phyloP scores from a whole-genome alignment of 1,140 invertebrate species.

The Acromyrmex charruanus region DNA sequence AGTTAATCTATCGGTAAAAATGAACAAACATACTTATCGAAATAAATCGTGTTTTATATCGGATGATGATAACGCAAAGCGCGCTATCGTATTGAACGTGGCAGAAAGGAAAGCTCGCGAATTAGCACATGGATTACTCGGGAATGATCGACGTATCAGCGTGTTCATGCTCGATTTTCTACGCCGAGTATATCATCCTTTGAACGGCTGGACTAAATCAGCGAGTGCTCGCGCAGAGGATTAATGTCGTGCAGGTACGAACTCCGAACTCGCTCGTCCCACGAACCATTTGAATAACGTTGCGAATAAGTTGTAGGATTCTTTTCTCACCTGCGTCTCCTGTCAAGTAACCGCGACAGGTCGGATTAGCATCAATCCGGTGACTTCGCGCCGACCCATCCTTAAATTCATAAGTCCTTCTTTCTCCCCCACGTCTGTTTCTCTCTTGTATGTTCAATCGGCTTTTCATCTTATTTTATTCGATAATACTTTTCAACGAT shows the following conservation, averaged over 20 bases:
- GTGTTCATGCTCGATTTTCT: conserved; percentile 34
- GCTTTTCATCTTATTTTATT: conserved; percentile 33
- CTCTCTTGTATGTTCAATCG: neutral
- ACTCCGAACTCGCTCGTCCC: conserved; percentile 62
- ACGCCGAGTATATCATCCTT: conserved; percentile 22
- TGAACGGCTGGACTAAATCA: conserved; percentile 35
- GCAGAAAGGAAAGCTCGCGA: conserved; percentile 3
- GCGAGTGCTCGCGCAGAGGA: conserved; percentile 64
- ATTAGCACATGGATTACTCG: conserved; percentile 24
- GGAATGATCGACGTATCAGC: conserved; percentile 65
- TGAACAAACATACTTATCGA: neutral
- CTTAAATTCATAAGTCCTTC: conserved; percentile 60
- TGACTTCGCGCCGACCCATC: conserved; percentile 63
- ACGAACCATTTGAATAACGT: conserved; percentile 65
- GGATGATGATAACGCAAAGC: neutral
- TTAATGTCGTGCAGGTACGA: conserved; percentile 70
- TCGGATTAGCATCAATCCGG: conserved; percentile 74
- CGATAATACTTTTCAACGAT: conserved; percentile 52
- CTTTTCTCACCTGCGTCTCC: conserved; percentile 64
- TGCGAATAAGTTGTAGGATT: conserved; percentile 71
- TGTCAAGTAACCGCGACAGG: conserved; percentile 53
- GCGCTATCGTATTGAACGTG: conserved; percentile 1
- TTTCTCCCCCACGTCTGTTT: neutral
- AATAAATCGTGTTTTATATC: neutral
- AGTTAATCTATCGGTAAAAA: too few relatives aligned